Evolutionary conservation across 2,797 vertebrate species (phyloP).

Genomic region (Pangasius sanitwongsei): DNA sequence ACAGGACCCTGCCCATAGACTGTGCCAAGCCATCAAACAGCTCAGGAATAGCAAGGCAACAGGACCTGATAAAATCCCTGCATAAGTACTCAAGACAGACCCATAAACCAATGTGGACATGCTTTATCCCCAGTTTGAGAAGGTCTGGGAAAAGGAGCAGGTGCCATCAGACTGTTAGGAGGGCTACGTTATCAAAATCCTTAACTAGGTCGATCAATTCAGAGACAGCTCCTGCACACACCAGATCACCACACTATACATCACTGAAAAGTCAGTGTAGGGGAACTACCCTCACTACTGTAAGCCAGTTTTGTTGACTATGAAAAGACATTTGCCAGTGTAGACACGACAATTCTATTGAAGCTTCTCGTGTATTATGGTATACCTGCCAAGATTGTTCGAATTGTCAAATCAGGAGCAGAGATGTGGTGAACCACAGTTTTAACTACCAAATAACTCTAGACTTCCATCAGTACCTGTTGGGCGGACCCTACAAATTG

Average conservation of each 20-base stretch:
- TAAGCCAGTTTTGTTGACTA: neutral
- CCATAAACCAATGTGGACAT: neutral
- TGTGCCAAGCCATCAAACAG: neutral
- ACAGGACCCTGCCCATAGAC: neutral
- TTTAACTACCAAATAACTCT: neutral
- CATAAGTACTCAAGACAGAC: neutral
- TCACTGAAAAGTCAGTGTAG: neutral
- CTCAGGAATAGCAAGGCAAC: neutral
- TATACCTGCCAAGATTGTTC: neutral
- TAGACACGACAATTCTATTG: neutral
- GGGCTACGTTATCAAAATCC: neutral
- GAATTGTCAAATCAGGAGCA: neutral
- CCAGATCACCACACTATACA: neutral
- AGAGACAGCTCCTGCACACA: neutral
- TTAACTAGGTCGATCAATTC: neutral
- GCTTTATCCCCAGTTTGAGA: neutral
- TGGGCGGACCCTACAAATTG: neutral
- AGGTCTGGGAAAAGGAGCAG: neutral
- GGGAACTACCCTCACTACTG: neutral
- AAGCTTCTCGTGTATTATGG: neutral
- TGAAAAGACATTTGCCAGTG: neutral
- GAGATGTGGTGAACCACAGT: neutral
- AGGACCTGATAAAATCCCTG: neutral
- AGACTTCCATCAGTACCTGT: neutral
- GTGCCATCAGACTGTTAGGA: neutral